Evolutionary conservation across 2,113 vertebrate genomes (phyloP), one percentile per base, ranked within the genome.

Genomic region (Blennius ocellaris): DNA sequence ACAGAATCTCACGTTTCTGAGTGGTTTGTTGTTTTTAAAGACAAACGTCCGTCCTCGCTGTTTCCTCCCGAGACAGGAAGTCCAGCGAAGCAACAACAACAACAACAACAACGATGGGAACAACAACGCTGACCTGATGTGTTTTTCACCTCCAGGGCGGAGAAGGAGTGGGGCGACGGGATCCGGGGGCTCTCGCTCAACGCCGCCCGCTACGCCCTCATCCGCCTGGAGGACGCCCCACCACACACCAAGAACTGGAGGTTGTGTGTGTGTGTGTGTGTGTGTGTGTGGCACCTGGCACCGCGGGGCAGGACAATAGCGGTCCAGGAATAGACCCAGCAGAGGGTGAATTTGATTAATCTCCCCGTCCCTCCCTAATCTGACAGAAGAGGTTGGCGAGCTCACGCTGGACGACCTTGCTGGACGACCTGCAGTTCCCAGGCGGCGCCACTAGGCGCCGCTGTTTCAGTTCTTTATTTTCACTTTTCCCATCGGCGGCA

Each of bases 231-330:
- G 77, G 96, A 98, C 0, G 95, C 96, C 0, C 95, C 96, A 1
- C 97, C 95, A 8, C 97, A 99, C 90, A 99, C 97, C 12, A 99
- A 99, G 91, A 99, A 99, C 93, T 99, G 97, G 97, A 96, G 97
- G 97, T 99, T 17, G 44, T 38, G 52, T 30, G 21, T 30, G 21
- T 30, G 21, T 30, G 21, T 4, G 21, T 30, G 21, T 30, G 21
- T 4, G 21, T 4, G 21, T 4, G 21, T 30, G 21, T 4, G 4
- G 2, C 54, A 63, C 43, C 66, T 68, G 48, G 59, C 60, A 14
- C n/a, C 45, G 69, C 11, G 52, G 38, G 1, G 6, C 14, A 40
- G 53, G 48, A 48, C 43, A 7, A 36, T 52, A 51, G 48, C 37
- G 40, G 63, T 66, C 76, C 61, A 56, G 21, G 44, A 75, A 80